A percentile compares a stretch with the other conserved stretches of the same genome.
phyloP scores from a whole-genome alignment of 1,140 invertebrate species.

The Macrobrachium rosenbergii region DNA sequence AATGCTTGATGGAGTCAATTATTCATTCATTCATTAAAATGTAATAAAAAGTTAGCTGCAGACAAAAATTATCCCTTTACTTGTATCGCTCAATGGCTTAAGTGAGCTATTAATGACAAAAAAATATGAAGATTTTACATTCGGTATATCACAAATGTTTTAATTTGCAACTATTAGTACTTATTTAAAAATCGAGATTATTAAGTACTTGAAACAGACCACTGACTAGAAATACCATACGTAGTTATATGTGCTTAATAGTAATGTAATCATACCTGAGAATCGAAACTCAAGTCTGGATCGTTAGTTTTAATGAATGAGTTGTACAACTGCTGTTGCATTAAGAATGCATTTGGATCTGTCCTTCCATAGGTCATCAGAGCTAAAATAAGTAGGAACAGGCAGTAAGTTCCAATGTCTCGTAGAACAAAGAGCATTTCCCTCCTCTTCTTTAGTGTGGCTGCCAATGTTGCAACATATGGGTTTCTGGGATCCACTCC shows the following conservation, averaged over 20 bases:
- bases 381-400: constrained; percentile 73
- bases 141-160: no score
- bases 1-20: no score
- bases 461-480: constrained; percentile 15
- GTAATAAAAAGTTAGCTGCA: no score
- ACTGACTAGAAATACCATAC: no score
- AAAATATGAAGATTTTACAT: no score
- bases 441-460: constrained; percentile 49
- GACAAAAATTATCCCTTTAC: no score
- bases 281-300: constrained; percentile 21
- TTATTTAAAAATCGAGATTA: not conserved
- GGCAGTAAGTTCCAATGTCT: constrained; percentile 47
- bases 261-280: not conserved
- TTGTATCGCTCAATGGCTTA: no score
- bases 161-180: no score
- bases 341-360: constrained; percentile 70
- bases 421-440: constrained; percentile 56
- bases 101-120: no score
- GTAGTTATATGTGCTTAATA: no score
- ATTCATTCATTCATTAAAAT: no score
- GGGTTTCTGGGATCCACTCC: constrained; percentile 40
- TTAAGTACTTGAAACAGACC: no score
- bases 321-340: constrained; percentile 71
- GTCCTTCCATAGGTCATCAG: constrained; percentile 72
- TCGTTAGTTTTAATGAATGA: constrained; percentile 70